Percentiles rank a stretch among this genome's conserved stretches.
Conservation (phyloP, 2,797 vertebrate genomes). For the Miichthys miiuy region DNA sequence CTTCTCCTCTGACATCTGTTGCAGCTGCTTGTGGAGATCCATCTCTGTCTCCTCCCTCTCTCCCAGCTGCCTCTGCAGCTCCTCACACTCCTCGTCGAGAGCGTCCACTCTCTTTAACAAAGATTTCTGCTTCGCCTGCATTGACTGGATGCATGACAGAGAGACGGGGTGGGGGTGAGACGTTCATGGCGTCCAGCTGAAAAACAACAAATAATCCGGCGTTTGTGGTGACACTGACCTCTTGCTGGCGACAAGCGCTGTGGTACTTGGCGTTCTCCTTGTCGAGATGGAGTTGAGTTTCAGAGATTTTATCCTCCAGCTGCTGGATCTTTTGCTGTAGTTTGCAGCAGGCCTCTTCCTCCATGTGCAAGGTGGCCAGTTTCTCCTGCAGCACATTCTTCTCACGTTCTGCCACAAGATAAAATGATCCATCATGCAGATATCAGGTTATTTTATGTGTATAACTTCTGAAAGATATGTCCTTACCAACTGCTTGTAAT, state of each 20-base stretch:
- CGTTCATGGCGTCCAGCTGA: neutral
- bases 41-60: conserved; percentile 80
- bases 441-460: neutral
- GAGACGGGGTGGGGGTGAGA: neutral
- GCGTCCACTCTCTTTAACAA: conserved; percentile 86
- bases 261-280: conserved; percentile 89
- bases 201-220: conserved; percentile 10
- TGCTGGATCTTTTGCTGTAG: conserved; percentile 84
- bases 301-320: conserved; percentile 80
- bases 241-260: conserved; percentile 87
- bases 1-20: conserved; percentile 71
- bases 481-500: conserved; percentile 87
- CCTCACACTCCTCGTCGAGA: conserved; percentile 87
- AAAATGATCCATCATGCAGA: neutral
- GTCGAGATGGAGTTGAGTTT: conserved; percentile 81
- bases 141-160: conserved; percentile 80
- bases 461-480: neutral
- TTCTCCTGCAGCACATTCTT: conserved; percentile 79
- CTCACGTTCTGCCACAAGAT: conserved; percentile 79
- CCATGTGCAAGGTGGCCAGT: conserved; percentile 64
- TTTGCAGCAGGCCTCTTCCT: conserved; percentile 67
- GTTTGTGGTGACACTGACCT: conserved; percentile 80
- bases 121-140: conserved; percentile 88
- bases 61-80: conserved; percentile 82
- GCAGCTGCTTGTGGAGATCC: conserved; percentile 77